Base-by-base conservation (phyloP, 2,113 vertebrate species). In the Tinamus guttatus region DNA sequence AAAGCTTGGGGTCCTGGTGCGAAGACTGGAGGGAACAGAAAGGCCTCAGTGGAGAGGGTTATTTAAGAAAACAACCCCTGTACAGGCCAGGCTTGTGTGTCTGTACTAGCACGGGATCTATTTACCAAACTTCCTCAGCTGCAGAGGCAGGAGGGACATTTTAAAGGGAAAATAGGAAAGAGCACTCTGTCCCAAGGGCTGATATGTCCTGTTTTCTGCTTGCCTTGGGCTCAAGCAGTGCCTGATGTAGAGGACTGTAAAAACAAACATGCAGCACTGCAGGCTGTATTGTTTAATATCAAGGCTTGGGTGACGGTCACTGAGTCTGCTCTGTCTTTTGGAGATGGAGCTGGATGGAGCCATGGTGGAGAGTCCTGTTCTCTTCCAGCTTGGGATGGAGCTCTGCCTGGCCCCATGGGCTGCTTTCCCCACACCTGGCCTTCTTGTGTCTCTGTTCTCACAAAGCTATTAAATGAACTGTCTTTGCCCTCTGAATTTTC, bases 11-110 rank as follows among this genome's bases (percentile, higher is more conserved):
- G 94, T 97, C 91, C 91, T 0, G 1, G 47, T 77, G 67, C 69
- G 84, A 65, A 93, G 95, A 58, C 86, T 85, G 86, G 32, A 93
- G 81, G 86, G 93, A 96, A 96, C 94, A 96, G 94, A 95, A 96
- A 94, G 94, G 86, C 93, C 89, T 95, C 93, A 97, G 96, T 94
- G 91, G 95, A 95, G 94, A 97, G 90, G 77, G 43, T 81, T 93
- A 94, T 56, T 58, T 84, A 16, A 85, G 89, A 90, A 96, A 96
- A 94, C 83, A 96, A 86, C 73, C 51, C 77, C 58, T 70, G 62
- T 47, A 97, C 93, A 97, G 95, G 94, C 91, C 77, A 81, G 75
- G 89, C 81, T 89, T 97, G 86, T 96, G 84, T 68, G 92, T 51
- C 91, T 89, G 49, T 63, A 22, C 56, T 45, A 94, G 68, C 13